These are phyloP conservation scores for Atherix ibis DNA, from an alignment of 2,888 invertebrate species.

Conservation along the genomic window DNA sequence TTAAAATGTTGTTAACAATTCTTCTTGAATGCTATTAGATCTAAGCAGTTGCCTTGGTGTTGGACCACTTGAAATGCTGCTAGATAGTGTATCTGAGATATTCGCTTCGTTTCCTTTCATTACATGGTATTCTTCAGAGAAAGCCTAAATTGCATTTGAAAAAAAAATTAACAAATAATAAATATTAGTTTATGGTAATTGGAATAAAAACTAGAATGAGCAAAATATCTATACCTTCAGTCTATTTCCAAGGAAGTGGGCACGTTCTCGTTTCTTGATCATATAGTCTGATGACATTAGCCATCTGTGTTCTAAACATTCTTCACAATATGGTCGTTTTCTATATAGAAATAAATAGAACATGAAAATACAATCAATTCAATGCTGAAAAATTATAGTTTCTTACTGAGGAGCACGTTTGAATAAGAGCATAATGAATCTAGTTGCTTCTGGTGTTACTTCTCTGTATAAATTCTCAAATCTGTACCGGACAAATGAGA, in stretches of 20 bases:
- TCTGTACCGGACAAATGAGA: conserved; percentile 78
- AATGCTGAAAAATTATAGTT: not conserved
- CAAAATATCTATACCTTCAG: conserved; percentile 58
- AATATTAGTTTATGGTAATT: too few species aligned
- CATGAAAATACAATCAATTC: not conserved
- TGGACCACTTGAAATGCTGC: conserved; percentile 39
- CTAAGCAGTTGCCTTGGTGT: conserved; percentile 45
- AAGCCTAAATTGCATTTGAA: conserved; percentile 38
- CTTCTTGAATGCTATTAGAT: conserved; percentile 75
- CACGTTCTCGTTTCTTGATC: conserved; percentile 80
- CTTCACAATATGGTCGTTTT: conserved; percentile 86
- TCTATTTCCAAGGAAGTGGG: conserved; percentile 68
- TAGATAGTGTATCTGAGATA: conserved; percentile 40
- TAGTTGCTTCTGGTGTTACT: conserved; percentile 78
- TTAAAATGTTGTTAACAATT: conserved; percentile 41
- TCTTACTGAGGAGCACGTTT: conserved; percentile 80
- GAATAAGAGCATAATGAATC: conserved; percentile 91
- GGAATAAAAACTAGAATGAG: too few species aligned
- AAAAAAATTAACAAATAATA: conserved; percentile 1
- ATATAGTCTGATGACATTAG: conserved; percentile 81
- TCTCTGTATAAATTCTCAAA: conserved; percentile 91
- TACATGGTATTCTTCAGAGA: conserved; percentile 64
- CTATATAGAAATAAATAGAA: conserved; percentile 33
- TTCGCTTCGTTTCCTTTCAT: conserved; percentile 46
- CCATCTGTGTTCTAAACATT: conserved; percentile 94